Evolutionary conservation across 2,888 invertebrate genomes (phyloP).

Genomic region (Hirtodrosophila cameraria): DNA sequence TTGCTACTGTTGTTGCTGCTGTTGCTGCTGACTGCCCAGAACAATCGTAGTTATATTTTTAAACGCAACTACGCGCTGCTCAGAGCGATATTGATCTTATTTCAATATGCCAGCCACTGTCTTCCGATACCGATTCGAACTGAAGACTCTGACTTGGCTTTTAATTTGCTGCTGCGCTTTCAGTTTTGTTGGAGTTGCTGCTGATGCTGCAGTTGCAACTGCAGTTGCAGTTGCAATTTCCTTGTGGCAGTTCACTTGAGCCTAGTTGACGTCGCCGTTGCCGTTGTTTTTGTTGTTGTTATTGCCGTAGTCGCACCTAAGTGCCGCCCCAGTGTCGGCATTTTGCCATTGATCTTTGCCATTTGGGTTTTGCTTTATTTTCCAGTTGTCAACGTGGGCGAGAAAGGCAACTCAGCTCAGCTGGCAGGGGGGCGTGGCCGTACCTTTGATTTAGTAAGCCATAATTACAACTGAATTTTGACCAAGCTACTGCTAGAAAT

Average conservation of each 20-base stretch:
- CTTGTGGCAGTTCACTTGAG: constrained; percentile 62
- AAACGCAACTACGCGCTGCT: constrained; percentile 77
- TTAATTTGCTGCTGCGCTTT: constrained; percentile 70
- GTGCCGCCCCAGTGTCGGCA: constrained; percentile 55
- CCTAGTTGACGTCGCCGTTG: constrained; percentile 24
- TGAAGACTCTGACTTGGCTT: constrained; percentile 48
- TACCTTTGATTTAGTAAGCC: constrained; percentile 70
- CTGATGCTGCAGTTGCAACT: constrained; percentile 26
- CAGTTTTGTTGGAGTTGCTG: constrained; percentile 28
- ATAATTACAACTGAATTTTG: constrained; percentile 62
- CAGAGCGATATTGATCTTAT: constrained; percentile 74
- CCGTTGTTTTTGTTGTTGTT: constrained; percentile 22
- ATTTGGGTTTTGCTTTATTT: constrained; percentile 35
- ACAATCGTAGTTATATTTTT: constrained; percentile 76
- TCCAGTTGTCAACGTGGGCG: constrained; percentile 66
- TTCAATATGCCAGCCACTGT: constrained; percentile 70
- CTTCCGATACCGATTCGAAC: constrained; percentile 31
- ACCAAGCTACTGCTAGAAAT: constrained; percentile 14
- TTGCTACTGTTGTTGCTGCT: constrained; percentile 20
- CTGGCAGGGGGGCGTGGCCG: constrained; percentile 29
- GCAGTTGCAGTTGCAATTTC: constrained; percentile 65
- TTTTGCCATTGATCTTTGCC: constrained; percentile 69
- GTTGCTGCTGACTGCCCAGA: constrained; percentile 35
- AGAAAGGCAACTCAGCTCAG: constrained; percentile 20
- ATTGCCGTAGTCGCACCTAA: constrained; percentile 59